These are phyloP conservation scores for Troides aeacus DNA, from an alignment of 2,888 invertebrate genomes.

Conservation along the genomic window DNA sequence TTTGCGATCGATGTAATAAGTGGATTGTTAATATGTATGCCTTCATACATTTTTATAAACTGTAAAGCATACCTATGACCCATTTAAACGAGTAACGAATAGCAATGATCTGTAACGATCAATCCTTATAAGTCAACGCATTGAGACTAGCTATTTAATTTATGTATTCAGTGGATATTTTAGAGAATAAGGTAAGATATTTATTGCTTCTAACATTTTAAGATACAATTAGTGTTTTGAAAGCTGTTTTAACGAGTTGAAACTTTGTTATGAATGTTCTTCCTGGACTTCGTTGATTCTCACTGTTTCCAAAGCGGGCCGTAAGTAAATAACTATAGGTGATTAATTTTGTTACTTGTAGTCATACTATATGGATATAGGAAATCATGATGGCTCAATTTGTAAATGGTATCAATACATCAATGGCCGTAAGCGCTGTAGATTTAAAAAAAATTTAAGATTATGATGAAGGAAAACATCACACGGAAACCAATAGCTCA, in stretches of 20 bases:
- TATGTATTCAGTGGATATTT: constrained; percentile 24
- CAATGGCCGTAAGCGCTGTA: too few relatives aligned
- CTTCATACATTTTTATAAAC: constrained; percentile 14
- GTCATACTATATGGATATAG: too few relatives aligned
- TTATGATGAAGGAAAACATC: too few relatives aligned
- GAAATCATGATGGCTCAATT: too few relatives aligned
- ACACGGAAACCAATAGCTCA: too few relatives aligned
- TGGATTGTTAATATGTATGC: neutral
- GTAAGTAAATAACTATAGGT: neutral
- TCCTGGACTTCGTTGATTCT: constrained; percentile 7
- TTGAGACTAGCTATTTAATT: constrained; percentile 21
- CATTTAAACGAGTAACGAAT: constrained; percentile 15
- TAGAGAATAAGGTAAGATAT: constrained; percentile 26
- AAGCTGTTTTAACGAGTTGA: constrained; percentile 7
- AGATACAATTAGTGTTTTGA: constrained; percentile 19
- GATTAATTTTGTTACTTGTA: neutral
- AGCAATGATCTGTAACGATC: constrained; percentile 25
- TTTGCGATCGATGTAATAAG: neutral
- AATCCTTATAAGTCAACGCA: constrained; percentile 14
- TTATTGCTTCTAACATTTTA: constrained; percentile 12
- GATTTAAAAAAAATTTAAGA: too few relatives aligned
- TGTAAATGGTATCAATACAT: too few relatives aligned
- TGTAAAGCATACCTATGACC: constrained; percentile 9
- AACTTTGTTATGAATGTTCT: constrained; percentile 16
- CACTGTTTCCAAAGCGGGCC: neutral